phyloP scores from a whole-genome alignment of 2,888 invertebrate genomes.

The Drosophila quasianomalipes region DNA sequence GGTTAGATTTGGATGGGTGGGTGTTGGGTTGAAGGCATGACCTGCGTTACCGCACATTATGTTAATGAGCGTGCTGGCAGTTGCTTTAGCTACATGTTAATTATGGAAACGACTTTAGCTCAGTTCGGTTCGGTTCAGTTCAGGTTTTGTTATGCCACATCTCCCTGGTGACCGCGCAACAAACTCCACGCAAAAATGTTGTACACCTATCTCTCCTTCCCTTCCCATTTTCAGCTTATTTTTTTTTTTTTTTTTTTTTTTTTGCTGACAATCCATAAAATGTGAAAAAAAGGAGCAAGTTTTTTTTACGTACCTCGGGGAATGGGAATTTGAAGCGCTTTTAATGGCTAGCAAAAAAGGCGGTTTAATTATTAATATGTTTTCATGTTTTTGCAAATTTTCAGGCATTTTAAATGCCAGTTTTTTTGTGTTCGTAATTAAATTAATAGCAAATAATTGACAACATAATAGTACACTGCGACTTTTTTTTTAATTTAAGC shows the following conservation, averaged over 20 bases:
- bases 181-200: constrained; percentile 31
- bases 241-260: constrained; percentile 37
- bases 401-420: constrained; percentile 48
- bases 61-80: constrained; percentile 73
- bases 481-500: constrained; percentile 4
- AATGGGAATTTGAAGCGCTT: constrained; percentile 35
- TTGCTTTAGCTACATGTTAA: constrained; percentile 56
- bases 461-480: constrained; percentile 7
- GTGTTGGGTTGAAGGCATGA: constrained; percentile 21
- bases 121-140: constrained; percentile 19
- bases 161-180: constrained; percentile 20
- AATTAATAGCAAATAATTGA: constrained; percentile 60
- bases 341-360: constrained; percentile 41
- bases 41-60: constrained; percentile 74
- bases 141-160: constrained; percentile 46
- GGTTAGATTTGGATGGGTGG: background rate
- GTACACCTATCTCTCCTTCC: background rate
- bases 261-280: constrained; percentile 44
- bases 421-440: constrained; percentile 53
- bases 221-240: background rate
- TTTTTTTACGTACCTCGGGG: constrained; percentile 13
- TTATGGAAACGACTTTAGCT: constrained; percentile 53
- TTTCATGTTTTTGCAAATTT: constrained; percentile 62
- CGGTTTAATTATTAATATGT: constrained; percentile 78
- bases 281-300: background rate